Conservation (phyloP, 2,113 vertebrate species). For the Phrynosoma blainvillii region DNA sequence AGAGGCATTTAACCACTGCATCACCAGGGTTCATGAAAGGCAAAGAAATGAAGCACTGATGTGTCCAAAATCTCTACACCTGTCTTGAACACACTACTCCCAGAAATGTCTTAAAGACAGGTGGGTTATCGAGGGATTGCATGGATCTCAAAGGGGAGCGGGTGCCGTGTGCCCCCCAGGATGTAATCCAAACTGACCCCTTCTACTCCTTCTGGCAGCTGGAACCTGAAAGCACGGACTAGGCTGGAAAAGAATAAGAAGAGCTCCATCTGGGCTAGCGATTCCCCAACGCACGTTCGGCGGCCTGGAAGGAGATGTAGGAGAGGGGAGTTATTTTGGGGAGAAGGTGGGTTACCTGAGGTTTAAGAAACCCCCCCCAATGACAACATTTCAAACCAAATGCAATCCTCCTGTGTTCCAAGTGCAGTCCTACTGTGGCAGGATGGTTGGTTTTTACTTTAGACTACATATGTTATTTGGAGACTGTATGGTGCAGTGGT, state of each 20-base stretch:
- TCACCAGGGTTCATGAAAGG: too few species aligned
- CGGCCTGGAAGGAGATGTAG: conserved; percentile 56
- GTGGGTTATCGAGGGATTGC: conserved; percentile 37
- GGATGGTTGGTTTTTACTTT: too few species aligned
- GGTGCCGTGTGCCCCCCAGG: conserved; percentile 59
- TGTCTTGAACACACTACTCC: background rate
- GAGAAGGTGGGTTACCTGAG: background rate
- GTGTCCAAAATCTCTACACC: background rate
- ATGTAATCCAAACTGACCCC: conserved; percentile 45
- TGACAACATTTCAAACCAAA: too few species aligned
- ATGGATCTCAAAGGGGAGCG: conserved; percentile 61
- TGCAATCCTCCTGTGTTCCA: too few species aligned
- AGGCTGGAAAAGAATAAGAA: conserved; percentile 71
- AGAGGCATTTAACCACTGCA: too few species aligned
- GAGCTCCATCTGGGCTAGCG: conserved; percentile 67
- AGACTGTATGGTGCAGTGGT: too few species aligned
- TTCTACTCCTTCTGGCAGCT: conserved; percentile 47
- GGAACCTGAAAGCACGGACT: conserved; percentile 66
- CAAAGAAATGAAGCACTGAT: background rate
- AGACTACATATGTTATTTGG: too few species aligned
- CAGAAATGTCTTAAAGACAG: background rate
- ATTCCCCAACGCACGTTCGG: conserved; percentile 60
- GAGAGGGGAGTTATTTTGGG: background rate
- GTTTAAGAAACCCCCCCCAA: background rate
- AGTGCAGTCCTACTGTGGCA: too few species aligned